These are phyloP conservation scores for Pristionchus mayeri DNA, from an alignment of 2,888 invertebrate species.

Conservation along the genomic window DNA sequence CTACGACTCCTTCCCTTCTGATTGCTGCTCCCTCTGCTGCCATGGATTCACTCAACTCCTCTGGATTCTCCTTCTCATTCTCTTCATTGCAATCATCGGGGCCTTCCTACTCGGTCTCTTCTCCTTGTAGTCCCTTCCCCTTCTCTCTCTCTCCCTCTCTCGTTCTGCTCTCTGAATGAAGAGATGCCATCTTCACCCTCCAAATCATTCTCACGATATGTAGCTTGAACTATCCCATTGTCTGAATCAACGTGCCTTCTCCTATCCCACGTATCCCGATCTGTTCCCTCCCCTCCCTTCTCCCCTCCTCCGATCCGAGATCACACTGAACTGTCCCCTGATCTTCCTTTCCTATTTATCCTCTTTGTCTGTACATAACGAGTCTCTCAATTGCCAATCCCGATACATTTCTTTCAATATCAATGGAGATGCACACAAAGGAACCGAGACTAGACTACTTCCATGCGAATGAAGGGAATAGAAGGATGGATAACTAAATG, in stretches of 20 bases:
- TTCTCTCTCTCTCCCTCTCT: too few species aligned
- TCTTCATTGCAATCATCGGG: neutral
- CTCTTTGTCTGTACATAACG: slow-evolving; percentile 35
- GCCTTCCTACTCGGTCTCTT: slow-evolving; percentile 31
- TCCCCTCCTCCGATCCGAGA: neutral
- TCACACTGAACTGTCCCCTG: neutral
- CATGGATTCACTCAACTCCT: slow-evolving; percentile 26
- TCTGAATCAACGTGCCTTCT: too few species aligned
- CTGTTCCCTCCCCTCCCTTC: neutral
- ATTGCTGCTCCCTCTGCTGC: slow-evolving; percentile 35
- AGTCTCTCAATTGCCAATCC: neutral
- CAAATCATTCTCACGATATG: too few species aligned
- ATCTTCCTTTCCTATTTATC: neutral
- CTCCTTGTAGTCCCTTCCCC: slow-evolving; percentile 1
- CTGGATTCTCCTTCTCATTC: slow-evolving; percentile 6
- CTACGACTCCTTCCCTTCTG: slow-evolving; percentile 35
- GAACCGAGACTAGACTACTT: too few species aligned
- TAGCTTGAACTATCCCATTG: too few species aligned
- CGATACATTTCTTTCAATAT: too few species aligned
- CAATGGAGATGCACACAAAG: too few species aligned
- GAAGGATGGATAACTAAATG: too few species aligned
- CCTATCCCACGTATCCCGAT: too few species aligned
- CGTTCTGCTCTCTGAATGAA: too few species aligned
- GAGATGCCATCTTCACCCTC: too few species aligned
- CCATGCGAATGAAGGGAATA: neutral